Base-by-base conservation (phyloP, 2,797 vertebrate species). In the Pipistrellus pygmaeus region DNA sequence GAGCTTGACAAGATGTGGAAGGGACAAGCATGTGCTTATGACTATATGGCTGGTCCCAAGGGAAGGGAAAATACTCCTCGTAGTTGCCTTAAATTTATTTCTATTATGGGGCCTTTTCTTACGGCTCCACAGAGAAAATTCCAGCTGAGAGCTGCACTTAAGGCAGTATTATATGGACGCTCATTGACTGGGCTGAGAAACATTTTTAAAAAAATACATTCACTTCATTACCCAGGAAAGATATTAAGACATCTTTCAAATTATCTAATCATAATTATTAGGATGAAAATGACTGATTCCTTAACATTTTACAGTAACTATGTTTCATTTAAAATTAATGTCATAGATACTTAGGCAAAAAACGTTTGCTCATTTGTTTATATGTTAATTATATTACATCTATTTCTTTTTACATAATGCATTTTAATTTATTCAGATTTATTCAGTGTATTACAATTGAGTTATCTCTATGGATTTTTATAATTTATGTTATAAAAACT, bases 361-460 rank as follows among this genome's bases (percentile, higher is more conserved):
- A 91, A 55, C 87, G 7, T 93, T 85, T 73, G 17, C 48, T 88
- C 38, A 66, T 86, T 90, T 96, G 66, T 82, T 96, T 84, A 32
- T 48, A 44, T 38, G 38, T 85, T 95, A 95, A 95, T 94, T 89
- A 69, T 8, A 53, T 73, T 48, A 38, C 20, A 89, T 86, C 13
- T 83, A 13, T 60, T 88, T 94, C 84, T n/a, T 93, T 93, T 95
- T 71, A 72, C 4, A 62, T 77, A 88, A 87, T 81, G 5, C 18
- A 78, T 95, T 95, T 92, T 87, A 90, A 93, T 90, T 90, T 92
- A 57, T 94, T 94, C 12, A 57, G 10, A 93, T 90, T 90, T 92
- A 57, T 94, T 94, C 15, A 53, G 5, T 84, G 5, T 93, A 46
- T 86, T 76, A 38, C 11, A 15, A 72, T 71, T 94, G 83, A 90